Evolutionary conservation across 1,140 invertebrate genomes (phyloP).

Genomic region (Drosophila leontia): DNA sequence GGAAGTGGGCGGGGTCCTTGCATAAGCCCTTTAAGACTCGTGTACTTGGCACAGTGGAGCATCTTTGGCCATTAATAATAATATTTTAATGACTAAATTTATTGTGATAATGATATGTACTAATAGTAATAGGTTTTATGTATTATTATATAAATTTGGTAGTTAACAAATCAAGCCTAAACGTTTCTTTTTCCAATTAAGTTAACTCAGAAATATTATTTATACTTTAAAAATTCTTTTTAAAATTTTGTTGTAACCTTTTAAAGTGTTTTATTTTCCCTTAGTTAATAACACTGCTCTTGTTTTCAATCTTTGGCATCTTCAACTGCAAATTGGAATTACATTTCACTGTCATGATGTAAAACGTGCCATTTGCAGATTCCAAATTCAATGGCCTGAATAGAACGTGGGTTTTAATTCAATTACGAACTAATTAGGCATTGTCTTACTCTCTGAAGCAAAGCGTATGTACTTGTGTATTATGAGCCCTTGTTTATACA

Average conservation of each 20-base stretch:
- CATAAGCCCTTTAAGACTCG: constrained; percentile 14
- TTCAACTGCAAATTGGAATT: constrained; percentile 3
- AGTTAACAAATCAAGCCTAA: too few relatives aligned
- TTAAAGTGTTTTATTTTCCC: background rate
- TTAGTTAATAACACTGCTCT: background rate
- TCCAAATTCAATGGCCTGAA: background rate
- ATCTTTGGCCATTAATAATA: too few relatives aligned
- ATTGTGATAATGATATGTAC: too few relatives aligned
- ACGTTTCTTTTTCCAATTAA: too few relatives aligned
- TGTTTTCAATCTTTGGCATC: constrained; percentile 4
- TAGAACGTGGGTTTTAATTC: constrained; percentile 24
- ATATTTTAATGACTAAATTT: background rate
- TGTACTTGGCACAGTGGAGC: background rate
- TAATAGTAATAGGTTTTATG: too few relatives aligned
- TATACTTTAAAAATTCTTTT: background rate
- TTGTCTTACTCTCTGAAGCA: constrained; percentile 3
- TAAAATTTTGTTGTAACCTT: too few relatives aligned
- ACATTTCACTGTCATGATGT: constrained; percentile 32
- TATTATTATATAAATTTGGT: too few relatives aligned
- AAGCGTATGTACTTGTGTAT: background rate
- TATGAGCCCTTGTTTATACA: background rate
- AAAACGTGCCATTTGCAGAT: constrained; percentile 39
- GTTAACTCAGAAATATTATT: too few relatives aligned
- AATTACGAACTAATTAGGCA: constrained; percentile 23
- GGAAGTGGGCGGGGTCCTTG: constrained; percentile 13